Evolutionary conservation across 2,113 vertebrate genomes (phyloP).

Genomic region (Ictalurus punctatus): DNA sequence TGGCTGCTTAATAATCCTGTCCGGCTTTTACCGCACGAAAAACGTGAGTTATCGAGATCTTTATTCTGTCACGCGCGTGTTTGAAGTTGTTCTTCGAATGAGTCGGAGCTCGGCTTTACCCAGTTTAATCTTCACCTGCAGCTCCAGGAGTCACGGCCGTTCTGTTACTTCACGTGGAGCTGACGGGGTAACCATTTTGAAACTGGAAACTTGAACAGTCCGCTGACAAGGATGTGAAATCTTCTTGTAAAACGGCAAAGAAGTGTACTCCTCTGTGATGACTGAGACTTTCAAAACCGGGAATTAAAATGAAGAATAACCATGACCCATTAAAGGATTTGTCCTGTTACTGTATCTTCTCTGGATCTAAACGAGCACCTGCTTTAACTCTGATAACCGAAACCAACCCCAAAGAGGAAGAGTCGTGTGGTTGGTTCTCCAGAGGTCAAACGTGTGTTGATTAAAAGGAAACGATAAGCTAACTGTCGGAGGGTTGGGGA

Average conservation of each 20-base stretch:
- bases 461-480: background rate
- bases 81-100: background rate
- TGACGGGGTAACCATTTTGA: background rate
- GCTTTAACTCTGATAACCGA: constrained; percentile 25
- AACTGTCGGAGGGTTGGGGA: background rate
- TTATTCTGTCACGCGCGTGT: background rate
- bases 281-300: background rate
- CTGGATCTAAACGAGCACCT: background rate
- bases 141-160: background rate
- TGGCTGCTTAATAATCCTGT: constrained; percentile 26
- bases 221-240: constrained; percentile 4
- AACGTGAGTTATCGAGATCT: background rate
- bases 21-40: constrained; percentile 5
- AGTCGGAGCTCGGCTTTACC: background rate
- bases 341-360: background rate
- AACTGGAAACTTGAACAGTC: background rate
- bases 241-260: background rate
- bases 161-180: background rate
- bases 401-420: constrained; percentile 3
- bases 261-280: background rate
- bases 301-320: background rate
- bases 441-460: background rate
- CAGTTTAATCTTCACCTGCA: constrained; percentile 23
- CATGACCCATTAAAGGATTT: background rate
- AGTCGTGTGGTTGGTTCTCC: background rate